A percentile compares a stretch with the other conserved stretches of the same genome.
These are phyloP conservation scores for Phenganax marumi DNA, from an alignment of 92 coral and sea anemone genomes.

Conservation along the genomic window DNA sequence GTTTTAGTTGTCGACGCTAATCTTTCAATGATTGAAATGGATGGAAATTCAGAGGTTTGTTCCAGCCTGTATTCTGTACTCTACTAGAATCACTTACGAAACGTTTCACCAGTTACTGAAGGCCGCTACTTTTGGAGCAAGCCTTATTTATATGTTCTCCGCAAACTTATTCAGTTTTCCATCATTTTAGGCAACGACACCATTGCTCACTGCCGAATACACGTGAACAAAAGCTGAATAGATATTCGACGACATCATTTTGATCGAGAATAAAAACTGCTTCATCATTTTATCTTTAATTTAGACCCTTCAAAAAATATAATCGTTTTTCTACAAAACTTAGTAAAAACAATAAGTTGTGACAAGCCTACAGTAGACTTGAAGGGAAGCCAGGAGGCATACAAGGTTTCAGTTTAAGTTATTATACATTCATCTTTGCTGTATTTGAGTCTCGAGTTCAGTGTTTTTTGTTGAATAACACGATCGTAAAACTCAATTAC, in stretches of 20 bases:
- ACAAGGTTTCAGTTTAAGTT: too few species aligned
- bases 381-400: too few species aligned
- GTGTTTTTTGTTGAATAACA: too few species aligned
- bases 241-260: not conserved
- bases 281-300: not conserved
- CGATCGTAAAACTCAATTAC: too few species aligned
- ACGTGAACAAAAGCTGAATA: not conserved
- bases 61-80: too few species aligned
- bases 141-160: too few species aligned
- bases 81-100: not conserved
- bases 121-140: too few species aligned
- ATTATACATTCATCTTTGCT: too few species aligned
- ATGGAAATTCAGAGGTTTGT: conserved; percentile 22
- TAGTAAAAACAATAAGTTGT: too few species aligned
- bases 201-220: conserved; percentile 5
- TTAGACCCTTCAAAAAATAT: not conserved
- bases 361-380: too few species aligned
- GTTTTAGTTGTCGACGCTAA: conserved; percentile 30
- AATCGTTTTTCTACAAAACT: not conserved
- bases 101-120: not conserved
- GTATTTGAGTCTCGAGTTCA: too few species aligned
- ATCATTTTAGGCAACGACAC: conserved; percentile 13
- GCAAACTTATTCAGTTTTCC: not conserved
- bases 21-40: conserved; percentile 29
- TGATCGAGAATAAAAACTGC: not conserved